phyloP scores from a whole-genome alignment of 2,888 invertebrate genomes.

The Protophormia terraenovae region DNA sequence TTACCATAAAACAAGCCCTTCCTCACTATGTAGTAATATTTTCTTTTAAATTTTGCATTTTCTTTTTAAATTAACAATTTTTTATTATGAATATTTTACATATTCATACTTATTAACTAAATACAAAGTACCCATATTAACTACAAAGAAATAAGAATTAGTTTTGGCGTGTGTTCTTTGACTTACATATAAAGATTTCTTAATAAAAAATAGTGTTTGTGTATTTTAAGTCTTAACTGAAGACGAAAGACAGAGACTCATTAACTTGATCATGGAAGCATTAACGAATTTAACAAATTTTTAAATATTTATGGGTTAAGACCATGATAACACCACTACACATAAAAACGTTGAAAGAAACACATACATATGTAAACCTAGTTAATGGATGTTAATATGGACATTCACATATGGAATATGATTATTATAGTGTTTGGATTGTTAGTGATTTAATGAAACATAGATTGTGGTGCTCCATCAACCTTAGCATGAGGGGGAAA shows the following conservation, averaged over 20 bases:
- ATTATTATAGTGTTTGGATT: background rate
- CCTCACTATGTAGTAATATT: background rate
- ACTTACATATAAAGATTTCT: background rate
- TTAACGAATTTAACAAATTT: constrained; percentile 59
- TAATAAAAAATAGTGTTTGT: background rate
- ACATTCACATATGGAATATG: constrained; percentile 3
- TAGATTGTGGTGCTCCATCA: constrained; percentile 44
- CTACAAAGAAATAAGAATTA: background rate
- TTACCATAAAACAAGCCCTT: constrained; percentile 1
- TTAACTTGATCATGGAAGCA: constrained; percentile 64
- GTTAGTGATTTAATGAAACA: constrained; percentile 30
- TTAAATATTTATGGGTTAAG: constrained; percentile 60
- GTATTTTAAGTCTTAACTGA: background rate
- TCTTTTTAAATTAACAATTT: background rate
- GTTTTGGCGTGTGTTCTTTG: constrained; percentile 50
- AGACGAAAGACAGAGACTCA: constrained; percentile 39
- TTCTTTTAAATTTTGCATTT: background rate
- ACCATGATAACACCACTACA: constrained; percentile 35
- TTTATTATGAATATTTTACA: background rate
- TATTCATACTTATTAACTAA: too few relatives aligned
- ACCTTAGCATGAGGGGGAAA: constrained; percentile 49
- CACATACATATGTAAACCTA: background rate
- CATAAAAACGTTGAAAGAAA: background rate
- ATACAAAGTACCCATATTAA: background rate
- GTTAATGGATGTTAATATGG: background rate